Evolutionary conservation across 2,113 vertebrate species (phyloP).

Genomic region (Emydocephalus ijimae): DNA sequence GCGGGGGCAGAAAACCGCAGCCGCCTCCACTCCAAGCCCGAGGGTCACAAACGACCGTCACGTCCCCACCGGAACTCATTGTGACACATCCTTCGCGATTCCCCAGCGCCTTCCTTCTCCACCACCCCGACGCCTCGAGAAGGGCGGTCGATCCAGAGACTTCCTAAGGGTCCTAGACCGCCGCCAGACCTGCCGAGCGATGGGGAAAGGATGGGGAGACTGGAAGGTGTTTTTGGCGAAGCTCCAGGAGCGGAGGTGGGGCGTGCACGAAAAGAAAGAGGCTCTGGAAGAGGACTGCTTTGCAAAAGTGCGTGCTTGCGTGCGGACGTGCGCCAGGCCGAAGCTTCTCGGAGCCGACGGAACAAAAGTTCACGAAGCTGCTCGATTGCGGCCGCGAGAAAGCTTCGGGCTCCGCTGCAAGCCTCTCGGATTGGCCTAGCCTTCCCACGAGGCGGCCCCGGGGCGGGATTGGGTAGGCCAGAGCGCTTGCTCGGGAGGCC

Average conservation of each 20-base stretch:
- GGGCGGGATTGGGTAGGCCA: neutral
- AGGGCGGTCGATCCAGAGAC: neutral
- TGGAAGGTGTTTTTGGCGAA: constrained; percentile 16
- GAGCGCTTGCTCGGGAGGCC: neutral
- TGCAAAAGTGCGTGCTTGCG: neutral
- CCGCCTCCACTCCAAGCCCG: neutral
- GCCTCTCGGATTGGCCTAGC: neutral
- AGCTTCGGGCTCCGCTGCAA: neutral
- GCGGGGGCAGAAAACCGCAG: neutral
- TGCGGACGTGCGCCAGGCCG: neutral
- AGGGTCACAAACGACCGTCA: neutral
- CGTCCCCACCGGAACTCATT: neutral
- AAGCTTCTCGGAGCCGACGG: neutral
- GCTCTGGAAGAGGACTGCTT: constrained; percentile 2
- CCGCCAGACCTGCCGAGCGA: neutral
- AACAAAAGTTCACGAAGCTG: constrained; percentile 5
- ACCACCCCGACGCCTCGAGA: neutral
- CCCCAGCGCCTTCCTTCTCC: neutral
- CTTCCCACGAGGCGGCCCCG: neutral
- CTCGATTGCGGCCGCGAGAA: neutral
- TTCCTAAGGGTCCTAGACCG: neutral
- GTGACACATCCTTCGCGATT: neutral
- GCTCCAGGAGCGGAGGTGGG: constrained; percentile 1
- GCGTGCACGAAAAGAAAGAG: neutral
- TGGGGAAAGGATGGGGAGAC: neutral